Evolutionary conservation across 2,888 invertebrate genomes (phyloP).

Genomic region (Scotopteryx bipunctaria): DNA sequence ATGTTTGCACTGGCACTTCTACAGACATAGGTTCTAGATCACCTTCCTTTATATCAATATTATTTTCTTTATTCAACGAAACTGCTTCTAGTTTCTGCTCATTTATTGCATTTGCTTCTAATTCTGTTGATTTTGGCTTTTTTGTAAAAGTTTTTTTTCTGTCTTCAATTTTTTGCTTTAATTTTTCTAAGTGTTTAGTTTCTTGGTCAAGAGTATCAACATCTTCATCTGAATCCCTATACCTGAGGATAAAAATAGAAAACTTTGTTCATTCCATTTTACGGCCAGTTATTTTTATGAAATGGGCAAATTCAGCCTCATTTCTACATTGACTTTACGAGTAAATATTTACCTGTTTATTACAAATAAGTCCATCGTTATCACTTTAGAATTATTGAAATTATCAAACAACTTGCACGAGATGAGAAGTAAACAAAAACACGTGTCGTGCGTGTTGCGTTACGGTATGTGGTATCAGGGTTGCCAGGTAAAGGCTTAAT

Average conservation of each 20-base stretch:
- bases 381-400: neutral
- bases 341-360: conserved; percentile 84
- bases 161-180: conserved; percentile 85
- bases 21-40: conserved; percentile 26
- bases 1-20: conserved; percentile 30
- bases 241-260: conserved; percentile 61
- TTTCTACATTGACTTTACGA: neutral
- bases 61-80: conserved; percentile 25
- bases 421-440: neutral
- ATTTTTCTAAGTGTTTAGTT: conserved; percentile 80
- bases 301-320: neutral
- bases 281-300: no score
- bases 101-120: conserved; percentile 47
- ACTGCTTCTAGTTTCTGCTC: conserved; percentile 33
- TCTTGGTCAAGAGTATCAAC: conserved; percentile 72
- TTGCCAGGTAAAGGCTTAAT: no score
- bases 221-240: conserved; percentile 68
- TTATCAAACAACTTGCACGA: neutral
- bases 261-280: neutral
- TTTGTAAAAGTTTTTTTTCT: conserved; percentile 65
- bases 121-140: conserved; percentile 46
- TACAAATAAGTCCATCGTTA: conserved; percentile 85
- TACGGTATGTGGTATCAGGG: no score
- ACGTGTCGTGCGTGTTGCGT: neutral
- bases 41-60: conserved; percentile 46